These are phyloP conservation scores for Chrosomus eos DNA, from an alignment of 2,797 vertebrate species.

Conservation along the genomic window DNA sequence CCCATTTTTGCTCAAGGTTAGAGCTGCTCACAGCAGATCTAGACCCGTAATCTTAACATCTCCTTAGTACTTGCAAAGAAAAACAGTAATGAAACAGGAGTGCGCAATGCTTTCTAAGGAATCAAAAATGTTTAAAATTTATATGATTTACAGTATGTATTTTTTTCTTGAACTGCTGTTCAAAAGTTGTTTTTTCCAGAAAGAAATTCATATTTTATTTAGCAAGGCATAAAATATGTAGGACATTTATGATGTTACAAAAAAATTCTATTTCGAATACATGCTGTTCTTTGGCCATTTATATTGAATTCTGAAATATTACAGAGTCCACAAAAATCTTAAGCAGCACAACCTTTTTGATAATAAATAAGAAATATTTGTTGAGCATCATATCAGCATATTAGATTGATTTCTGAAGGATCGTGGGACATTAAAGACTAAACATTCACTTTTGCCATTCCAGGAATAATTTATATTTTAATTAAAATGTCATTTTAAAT, in stretches of 20 bases:
- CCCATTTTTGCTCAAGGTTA: slow-evolving; percentile 63
- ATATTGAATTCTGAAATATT: neutral
- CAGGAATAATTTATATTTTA: neutral
- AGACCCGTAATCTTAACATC: slow-evolving; percentile 1
- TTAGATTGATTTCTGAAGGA: neutral
- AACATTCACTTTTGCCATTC: neutral
- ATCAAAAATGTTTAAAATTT: neutral
- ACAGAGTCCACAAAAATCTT: neutral
- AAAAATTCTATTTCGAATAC: too few relatives aligned
- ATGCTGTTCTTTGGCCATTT: neutral
- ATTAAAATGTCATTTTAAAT: neutral
- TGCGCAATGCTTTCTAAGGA: neutral
- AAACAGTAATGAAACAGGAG: neutral
- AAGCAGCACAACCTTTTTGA: neutral
- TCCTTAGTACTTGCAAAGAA: neutral
- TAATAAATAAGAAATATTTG: neutral
- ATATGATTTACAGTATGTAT: neutral
- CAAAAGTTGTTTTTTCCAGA: neutral
- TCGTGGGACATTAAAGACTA: neutral
- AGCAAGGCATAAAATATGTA: neutral
- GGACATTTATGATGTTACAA: neutral
- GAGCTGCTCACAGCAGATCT: slow-evolving; percentile 12
- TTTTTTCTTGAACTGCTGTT: neutral
- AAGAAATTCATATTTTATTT: neutral
- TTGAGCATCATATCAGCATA: neutral